These are phyloP conservation scores for Eulithis prunata DNA, from an alignment of 2,888 invertebrate genomes.

Conservation along the genomic window DNA sequence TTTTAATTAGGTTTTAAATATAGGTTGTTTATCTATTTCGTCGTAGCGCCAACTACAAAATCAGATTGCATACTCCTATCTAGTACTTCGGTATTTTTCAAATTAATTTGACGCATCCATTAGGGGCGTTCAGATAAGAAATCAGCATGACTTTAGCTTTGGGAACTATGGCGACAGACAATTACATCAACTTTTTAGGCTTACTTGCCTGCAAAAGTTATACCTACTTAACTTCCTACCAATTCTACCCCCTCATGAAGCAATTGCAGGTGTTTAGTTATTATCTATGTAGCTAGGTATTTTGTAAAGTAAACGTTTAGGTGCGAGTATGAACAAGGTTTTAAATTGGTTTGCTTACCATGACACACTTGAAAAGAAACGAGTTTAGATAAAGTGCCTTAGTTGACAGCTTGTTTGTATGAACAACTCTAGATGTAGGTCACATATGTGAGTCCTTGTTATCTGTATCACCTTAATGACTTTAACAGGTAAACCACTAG, in stretches of 20 bases:
- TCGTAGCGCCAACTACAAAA: constrained; percentile 9
- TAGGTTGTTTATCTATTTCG: constrained; percentile 2
- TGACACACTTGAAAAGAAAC: constrained; percentile 75
- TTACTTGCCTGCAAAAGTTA: not conserved
- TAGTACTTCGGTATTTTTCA: not conserved
- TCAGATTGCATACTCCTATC: not conserved
- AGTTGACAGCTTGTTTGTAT: constrained; percentile 44
- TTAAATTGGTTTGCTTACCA: constrained; percentile 65
- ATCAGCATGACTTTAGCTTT: constrained; percentile 2
- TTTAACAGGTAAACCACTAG: constrained; percentile 12
- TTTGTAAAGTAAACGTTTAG: constrained; percentile 10
- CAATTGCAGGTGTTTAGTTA: not conserved
- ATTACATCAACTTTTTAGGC: not conserved
- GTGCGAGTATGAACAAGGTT: constrained; percentile 35
- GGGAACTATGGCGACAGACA: not conserved
- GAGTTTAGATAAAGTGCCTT: constrained; percentile 59
- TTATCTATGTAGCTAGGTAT: not conserved
- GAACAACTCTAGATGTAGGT: constrained; percentile 54
- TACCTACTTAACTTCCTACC: no score
- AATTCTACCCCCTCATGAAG: not conserved
- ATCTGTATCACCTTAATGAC: constrained; percentile 22
- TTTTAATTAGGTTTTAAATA: not conserved
- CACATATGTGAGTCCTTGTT: constrained; percentile 57
- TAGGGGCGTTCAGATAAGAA: constrained; percentile 2
- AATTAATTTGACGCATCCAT: not conserved